Percentiles rank a stretch among this genome's conserved stretches.
Conservation (phyloP, 2,888 invertebrate species). For the Drosophila gaucha region DNA sequence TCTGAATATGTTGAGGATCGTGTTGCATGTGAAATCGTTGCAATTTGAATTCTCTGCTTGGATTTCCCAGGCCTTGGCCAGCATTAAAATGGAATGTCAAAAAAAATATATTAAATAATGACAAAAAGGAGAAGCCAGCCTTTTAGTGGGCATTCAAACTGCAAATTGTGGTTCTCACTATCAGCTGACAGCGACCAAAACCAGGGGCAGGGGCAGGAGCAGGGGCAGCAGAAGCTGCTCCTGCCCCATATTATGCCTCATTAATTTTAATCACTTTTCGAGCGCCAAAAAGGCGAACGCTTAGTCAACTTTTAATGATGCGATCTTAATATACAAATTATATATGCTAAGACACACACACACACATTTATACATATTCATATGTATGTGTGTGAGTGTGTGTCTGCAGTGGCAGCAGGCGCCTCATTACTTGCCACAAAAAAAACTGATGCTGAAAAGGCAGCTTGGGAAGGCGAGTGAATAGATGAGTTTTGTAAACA, state of each 20-base stretch:
- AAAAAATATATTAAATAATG: not conserved
- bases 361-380: too few relatives aligned
- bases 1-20: constrained; percentile 33
- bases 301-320: constrained; percentile 53
- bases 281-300: constrained; percentile 29
- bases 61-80: constrained; percentile 34
- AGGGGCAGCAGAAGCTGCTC: not conserved
- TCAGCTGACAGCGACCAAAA: too few relatives aligned
- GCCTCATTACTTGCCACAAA: constrained; percentile 53
- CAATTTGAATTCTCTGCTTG: constrained; percentile 9
- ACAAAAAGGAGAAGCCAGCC: not conserved
- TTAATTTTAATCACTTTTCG: constrained; percentile 75
- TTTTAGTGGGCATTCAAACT: not conserved
- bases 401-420: not conserved
- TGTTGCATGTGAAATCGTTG: constrained; percentile 46
- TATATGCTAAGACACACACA: constrained; percentile 8
- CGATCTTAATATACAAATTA: constrained; percentile 43
- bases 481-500: constrained; percentile 3
- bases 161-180: not conserved
- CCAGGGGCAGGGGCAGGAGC: not conserved
- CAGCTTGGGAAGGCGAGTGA: not conserved
- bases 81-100: constrained; percentile 32
- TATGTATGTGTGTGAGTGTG: too few relatives aligned
- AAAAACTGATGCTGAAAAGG: constrained; percentile 21
- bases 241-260: constrained; percentile 55